Evolutionary conservation across 1,140 invertebrate genomes (phyloP).

Genomic region (Reticulitermes speratus): DNA sequence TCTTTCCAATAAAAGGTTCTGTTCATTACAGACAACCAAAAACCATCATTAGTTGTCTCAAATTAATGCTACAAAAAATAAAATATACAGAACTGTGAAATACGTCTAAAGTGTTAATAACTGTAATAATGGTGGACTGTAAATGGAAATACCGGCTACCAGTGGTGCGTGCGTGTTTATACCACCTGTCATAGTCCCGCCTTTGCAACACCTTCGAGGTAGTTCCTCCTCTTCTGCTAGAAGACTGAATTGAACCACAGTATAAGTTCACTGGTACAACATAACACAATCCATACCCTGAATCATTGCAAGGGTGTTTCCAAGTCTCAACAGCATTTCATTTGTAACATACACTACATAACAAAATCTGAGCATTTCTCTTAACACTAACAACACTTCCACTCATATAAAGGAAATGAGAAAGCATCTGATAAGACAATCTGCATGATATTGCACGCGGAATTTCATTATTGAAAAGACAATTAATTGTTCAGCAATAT

Average conservation of each 20-base stretch:
- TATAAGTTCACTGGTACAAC: slow-evolving; percentile 33
- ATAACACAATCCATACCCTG: slow-evolving; percentile 28
- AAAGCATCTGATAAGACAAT: too few species aligned
- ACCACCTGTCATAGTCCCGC: slow-evolving; percentile 28
- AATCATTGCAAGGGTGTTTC: slow-evolving; percentile 17
- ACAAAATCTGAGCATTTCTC: neutral
- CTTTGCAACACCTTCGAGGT: slow-evolving; percentile 20
- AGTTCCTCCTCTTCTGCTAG: slow-evolving; percentile 33
- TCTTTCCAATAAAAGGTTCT: neutral
- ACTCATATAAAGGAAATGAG: too few species aligned
- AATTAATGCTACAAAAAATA: neutral
- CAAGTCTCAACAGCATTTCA: slow-evolving; percentile 1
- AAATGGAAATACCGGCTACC: slow-evolving; percentile 30
- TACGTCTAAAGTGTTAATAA: slow-evolving; percentile 10
- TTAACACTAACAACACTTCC: too few species aligned
- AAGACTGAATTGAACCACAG: slow-evolving; percentile 37
- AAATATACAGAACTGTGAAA: neutral
- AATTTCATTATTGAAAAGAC: too few species aligned
- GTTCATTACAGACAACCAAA: neutral
- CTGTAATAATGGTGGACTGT: slow-evolving; percentile 3
- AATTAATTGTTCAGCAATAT: too few species aligned
- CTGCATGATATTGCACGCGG: too few species aligned
- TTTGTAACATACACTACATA: neutral
- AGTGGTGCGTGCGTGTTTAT: slow-evolving; percentile 25
- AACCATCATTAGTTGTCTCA: neutral